Percentiles rank a stretch among this genome's conserved stretches.
phyloP scores from a whole-genome alignment of 2,113 vertebrate species.

The Cardinalis cardinalis region DNA sequence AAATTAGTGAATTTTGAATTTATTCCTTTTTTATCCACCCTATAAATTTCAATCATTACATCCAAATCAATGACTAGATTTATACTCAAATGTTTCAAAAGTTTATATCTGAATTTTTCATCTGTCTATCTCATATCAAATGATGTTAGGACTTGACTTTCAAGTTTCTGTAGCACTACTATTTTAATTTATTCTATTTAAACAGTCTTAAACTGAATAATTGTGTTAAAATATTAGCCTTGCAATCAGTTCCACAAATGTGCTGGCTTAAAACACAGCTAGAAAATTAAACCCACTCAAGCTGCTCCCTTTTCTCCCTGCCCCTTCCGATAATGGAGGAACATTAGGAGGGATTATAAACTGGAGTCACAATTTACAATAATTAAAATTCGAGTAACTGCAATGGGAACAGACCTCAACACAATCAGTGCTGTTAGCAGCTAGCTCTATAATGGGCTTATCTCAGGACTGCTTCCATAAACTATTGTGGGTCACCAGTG shows the following conservation, averaged over 20 bases:
- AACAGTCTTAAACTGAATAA: not conserved
- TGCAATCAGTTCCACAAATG: not conserved
- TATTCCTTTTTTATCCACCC: not conserved
- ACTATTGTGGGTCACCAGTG: rapidly evolving
- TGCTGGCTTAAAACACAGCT: not conserved
- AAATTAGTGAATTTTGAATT: not conserved
- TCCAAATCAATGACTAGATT: not conserved
- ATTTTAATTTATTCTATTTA: not conserved
- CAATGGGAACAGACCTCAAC: not conserved
- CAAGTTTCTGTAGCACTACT: not conserved
- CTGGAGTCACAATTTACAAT: not conserved
- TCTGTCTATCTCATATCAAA: not conserved
- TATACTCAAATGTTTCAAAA: not conserved
- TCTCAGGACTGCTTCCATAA: not conserved
- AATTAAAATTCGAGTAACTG: not conserved
- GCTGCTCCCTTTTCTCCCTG: not conserved
- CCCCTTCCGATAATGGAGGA: rapidly evolving
- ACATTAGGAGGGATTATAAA: not conserved
- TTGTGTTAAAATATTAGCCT: not conserved
- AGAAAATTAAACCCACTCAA: not conserved
- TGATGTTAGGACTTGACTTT: not conserved
- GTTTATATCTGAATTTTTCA: not conserved
- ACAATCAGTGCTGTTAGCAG: not conserved
- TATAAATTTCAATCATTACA: not conserved
- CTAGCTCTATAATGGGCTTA: not conserved